Base-by-base conservation (phyloP, 2,888 invertebrate species). In the Psylliodes chrysocephalus region DNA sequence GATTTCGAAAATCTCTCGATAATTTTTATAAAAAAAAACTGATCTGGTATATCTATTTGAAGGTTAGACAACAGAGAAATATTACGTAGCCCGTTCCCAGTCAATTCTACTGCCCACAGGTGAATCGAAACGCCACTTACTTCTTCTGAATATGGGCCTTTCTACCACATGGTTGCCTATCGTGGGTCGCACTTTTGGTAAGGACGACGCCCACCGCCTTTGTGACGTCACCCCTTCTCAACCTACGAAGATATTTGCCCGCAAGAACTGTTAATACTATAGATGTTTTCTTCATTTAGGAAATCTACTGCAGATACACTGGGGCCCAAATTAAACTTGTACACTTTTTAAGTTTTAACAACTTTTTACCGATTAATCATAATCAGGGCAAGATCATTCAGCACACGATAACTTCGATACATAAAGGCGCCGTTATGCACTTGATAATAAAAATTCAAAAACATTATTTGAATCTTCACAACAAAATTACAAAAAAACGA, bases 131-230 rank as follows among this genome's bases (percentile, higher is more conserved):
- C 35, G 49, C 64, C 67, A 51, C 61, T 64, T 61, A 56, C 62
- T 61, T 57, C 40, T 51, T 62, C 67, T 60, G 62, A 62, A 64
- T 57, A 75, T 72, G 73, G 73, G 67, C 60, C 69, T 72, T 69
- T 67, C 71, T 70, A 71, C 72, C 71, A 71, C 68, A 69, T 66
- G 72, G 69, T 72, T 68, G 70, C 63, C 64, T 55, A 12, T 51
- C 46, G 76, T 75, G 72, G 76, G 76, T 66, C 67, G 71, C 52
- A 64, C 66, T 73, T 76, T 76, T 76, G 74, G 76, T 73, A 69
- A 75, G 71, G 71, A 72, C 63, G 70, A 70, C 72, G 70, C 75
- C 74, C 73, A 71, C 71, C 63, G 44, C 47, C 4, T 19, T n/a
- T 22, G 5, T 74, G 71, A 74, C 74, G 74, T 75, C 73, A 71